A percentile compares a stretch with the other conserved stretches of the same genome.
Evolutionary conservation across 2,888 invertebrate species (phyloP).

Genomic region (Xestia xanthographa): DNA sequence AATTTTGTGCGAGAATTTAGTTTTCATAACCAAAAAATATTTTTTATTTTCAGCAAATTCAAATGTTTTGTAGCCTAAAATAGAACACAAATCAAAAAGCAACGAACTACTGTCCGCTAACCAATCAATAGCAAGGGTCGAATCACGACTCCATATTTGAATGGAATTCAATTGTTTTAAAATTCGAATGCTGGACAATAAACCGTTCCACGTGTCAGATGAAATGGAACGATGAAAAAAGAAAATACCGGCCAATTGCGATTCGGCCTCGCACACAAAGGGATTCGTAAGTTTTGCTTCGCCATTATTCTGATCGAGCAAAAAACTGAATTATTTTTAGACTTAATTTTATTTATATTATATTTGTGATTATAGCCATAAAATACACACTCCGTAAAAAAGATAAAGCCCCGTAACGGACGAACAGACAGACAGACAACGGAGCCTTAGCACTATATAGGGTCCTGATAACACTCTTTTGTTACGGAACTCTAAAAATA

Average conservation of each 20-base stretch:
- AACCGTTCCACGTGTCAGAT: background rate
- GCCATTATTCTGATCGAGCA: background rate
- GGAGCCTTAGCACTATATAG: too few relatives aligned
- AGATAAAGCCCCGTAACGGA: too few relatives aligned
- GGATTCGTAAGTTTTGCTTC: background rate
- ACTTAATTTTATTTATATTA: too few relatives aligned
- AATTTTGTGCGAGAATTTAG: background rate
- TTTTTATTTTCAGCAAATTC: background rate
- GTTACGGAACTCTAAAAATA: too few relatives aligned
- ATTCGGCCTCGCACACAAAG: too few relatives aligned
- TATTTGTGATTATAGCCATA: too few relatives aligned
- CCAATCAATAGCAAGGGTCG: background rate
- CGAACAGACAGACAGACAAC: too few relatives aligned
- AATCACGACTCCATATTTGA: background rate
- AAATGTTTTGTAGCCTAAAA: background rate
- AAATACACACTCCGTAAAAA: too few relatives aligned
- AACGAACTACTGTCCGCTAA: too few relatives aligned
- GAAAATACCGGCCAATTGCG: background rate
- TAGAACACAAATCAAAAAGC: background rate
- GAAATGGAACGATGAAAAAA: background rate
- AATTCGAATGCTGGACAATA: constrained; percentile 7
- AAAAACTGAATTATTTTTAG: too few relatives aligned
- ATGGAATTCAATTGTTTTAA: constrained; percentile 7
- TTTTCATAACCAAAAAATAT: background rate
- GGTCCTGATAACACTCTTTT: too few relatives aligned